Evolutionary conservation across 2,888 invertebrate species (phyloP), one percentile per base, ranked within the genome.

Genomic region (Hanleya hanleyi): DNA sequence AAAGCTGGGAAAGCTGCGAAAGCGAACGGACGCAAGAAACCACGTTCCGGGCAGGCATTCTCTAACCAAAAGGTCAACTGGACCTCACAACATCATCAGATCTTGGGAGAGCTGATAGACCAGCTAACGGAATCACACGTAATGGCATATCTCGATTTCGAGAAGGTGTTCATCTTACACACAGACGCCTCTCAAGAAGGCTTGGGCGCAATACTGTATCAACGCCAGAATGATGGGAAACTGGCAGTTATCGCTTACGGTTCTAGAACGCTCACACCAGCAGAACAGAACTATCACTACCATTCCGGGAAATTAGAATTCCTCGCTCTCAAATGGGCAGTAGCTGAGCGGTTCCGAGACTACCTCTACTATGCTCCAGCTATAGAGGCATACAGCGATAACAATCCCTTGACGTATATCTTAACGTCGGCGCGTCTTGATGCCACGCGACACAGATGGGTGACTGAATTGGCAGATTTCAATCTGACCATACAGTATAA

Each of bases 251-350:
- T 73, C 18, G 69, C 36, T 6, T 73, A 69, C 61, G 73, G 69
- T 6, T 73, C 73, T 35, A 61, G 68, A 29, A 73, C 65, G 35
- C 37, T 73, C 12, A 73, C 62, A 6, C 62, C 68, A 18, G 49
- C 62, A n/a, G 71, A 67, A 22, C 9, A 67, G 12, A 67, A 57
- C 12, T 67, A 62, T 35, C 15, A 62, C 36, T 33, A 57, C 12
- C 73, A 73, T 41, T 69, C 69, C 0, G 69, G 69, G 7, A 73
- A 73, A 66, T 33, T 73, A 5, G 73, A 73, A 37, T 70, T 70
- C 51, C 50, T 74, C 9, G 74, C 70, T 26, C 62, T 70, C 6
- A 74, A 74, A 32, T 74, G 74, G 74, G 70, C 74, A 0, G 50
- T 74, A n/a, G 29, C 47, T 12, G 74, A 74, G 38, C 33, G 50